Conservation (phyloP, 2,888 invertebrate genomes). For the Zygogramma bicolorata region DNA sequence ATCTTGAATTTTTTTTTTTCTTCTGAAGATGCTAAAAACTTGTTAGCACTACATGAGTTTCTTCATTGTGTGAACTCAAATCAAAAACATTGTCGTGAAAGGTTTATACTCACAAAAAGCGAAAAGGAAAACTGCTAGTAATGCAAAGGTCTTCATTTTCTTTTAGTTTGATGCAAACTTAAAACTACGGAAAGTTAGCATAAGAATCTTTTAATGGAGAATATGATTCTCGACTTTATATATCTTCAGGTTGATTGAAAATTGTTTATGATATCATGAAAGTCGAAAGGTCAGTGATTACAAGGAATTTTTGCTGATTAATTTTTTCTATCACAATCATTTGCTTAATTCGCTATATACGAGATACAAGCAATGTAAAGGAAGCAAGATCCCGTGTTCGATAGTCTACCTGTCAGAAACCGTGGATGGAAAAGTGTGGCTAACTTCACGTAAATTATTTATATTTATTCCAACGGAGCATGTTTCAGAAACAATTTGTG, state of each 20-base stretch:
- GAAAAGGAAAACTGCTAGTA: slow-evolving; percentile 13
- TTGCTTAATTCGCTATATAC: too few species aligned
- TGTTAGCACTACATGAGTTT: neutral
- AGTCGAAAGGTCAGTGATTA: neutral
- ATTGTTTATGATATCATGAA: neutral
- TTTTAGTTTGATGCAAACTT: neutral
- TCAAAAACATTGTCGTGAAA: neutral
- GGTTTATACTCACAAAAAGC: slow-evolving; percentile 14
- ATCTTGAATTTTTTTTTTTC: too few species aligned
- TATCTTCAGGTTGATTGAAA: neutral
- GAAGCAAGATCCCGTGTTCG: too few species aligned
- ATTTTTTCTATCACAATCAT: neutral
- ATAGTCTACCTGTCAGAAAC: too few species aligned
- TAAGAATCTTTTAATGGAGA: neutral
- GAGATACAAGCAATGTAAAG: too few species aligned
- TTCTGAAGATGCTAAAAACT: too few species aligned
- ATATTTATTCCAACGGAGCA: too few species aligned
- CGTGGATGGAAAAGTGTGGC: too few species aligned
- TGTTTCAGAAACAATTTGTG: too few species aligned
- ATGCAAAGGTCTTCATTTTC: slow-evolving; percentile 20
- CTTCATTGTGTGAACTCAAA: neutral
- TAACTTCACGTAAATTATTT: too few species aligned
- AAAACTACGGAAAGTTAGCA: neutral
- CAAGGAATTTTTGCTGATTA: neutral
- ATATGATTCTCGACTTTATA: neutral